Conservation (phyloP, 2,797 vertebrate genomes). For the Sebastes aleutianus region DNA sequence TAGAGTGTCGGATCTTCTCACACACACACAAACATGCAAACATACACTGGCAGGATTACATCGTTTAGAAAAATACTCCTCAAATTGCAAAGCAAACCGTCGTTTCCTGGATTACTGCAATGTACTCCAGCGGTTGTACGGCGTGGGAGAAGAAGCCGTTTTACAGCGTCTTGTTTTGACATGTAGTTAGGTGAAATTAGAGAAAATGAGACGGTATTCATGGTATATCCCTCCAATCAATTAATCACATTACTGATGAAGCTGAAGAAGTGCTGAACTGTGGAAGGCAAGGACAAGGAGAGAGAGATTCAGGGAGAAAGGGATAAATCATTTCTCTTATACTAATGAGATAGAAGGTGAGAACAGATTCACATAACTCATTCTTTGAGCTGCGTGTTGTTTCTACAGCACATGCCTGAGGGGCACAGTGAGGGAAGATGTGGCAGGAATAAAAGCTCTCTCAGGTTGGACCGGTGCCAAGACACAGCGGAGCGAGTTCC, state of each 20-base stretch:
- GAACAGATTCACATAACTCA: slow-evolving; percentile 74
- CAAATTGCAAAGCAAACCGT: slow-evolving; percentile 43
- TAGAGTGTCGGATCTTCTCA: slow-evolving; percentile 32
- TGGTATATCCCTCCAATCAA: slow-evolving; percentile 64
- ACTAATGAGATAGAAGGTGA: slow-evolving; percentile 80
- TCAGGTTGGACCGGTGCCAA: slow-evolving; percentile 71
- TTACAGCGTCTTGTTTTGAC: slow-evolving; percentile 55
- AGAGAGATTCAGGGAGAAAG: slow-evolving; percentile 31
- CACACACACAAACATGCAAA: slow-evolving; percentile 11
- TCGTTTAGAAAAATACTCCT: slow-evolving; percentile 15
- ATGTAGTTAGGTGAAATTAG: slow-evolving; percentile 55
- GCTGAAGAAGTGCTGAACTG: slow-evolving; percentile 70
- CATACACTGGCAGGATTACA: slow-evolving; percentile 30
- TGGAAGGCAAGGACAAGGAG: slow-evolving; percentile 69
- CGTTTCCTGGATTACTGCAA: slow-evolving; percentile 18
- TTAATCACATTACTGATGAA: slow-evolving; percentile 74
- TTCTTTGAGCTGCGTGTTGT: slow-evolving; percentile 67
- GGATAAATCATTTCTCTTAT: slow-evolving; percentile 71
- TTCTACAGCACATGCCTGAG: slow-evolving; percentile 71
- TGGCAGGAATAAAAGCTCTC: slow-evolving; percentile 73
- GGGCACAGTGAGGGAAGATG: slow-evolving; percentile 71
- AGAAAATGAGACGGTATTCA: slow-evolving; percentile 56
- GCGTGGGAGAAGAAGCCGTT: background rate
- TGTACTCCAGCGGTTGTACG: background rate
- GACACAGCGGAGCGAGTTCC: slow-evolving; percentile 64